Evolutionary conservation across 2,888 invertebrate genomes (phyloP), one percentile per base, ranked within the genome.

Genomic region (Lingula anatina): DNA sequence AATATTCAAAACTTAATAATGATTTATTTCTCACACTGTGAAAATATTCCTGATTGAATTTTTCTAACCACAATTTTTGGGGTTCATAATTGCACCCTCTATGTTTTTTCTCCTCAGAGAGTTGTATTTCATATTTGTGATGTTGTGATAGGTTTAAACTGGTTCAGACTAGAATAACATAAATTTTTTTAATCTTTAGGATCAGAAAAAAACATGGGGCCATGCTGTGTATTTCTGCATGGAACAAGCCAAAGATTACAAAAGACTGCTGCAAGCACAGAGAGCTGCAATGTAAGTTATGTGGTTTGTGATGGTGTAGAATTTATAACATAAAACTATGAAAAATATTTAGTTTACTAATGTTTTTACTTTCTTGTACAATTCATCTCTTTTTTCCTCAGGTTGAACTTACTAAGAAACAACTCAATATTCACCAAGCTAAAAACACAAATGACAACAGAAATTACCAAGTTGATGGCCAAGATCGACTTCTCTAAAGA

Each of bases 211-310:
- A 45, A 61, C 68, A 0, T 70, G 70, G 68, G 67, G 62, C n/a
- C 65, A 72, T 37, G 65, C 68, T 21, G 66, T 72, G 5, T 65
- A 59, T 53, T 71, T 60, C 56, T 66, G 66, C 55, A 60, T 60
- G 25, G 64, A 64, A 42, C 61, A 65, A 38, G 57, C 57, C 39
- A 47, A 46, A 37, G 65, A 68, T 40, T 68, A 62, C 49, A 62
- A 62, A 21, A 53, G 65, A n/a, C 53, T 73, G 5, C 58, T 67
- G 12, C 56, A 66, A 20, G 66, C 66, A 51, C 69, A 70, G 46
- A 55, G 68, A 42, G 71, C 71, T 38, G 65, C 64, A 20, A 68
- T 70, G 73, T 73, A 63, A 57, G 68, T 62, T 39, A 2, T 7
- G 18, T 36, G 35, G 27, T 37, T 5, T 44, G 23, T 21, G 12